Percentiles rank a stretch among this genome's conserved stretches.
Evolutionary conservation across 2,113 vertebrate species (phyloP).

Genomic region (Crotalus horridus): DNA sequence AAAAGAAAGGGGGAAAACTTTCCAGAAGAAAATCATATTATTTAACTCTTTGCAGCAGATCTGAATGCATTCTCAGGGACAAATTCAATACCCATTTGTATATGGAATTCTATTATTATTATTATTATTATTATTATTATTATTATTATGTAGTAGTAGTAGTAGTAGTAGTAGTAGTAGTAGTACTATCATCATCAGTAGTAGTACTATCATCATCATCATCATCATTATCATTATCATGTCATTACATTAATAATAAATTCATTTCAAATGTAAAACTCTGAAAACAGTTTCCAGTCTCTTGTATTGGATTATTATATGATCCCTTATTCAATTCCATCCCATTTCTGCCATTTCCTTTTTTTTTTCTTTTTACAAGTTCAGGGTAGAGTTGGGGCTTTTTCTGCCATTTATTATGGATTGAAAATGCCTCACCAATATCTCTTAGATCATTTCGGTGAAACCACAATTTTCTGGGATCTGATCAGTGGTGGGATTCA

Average conservation of each 20-base stretch:
- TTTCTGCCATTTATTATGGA: neutral
- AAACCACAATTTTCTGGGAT: neutral
- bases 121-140: no score
- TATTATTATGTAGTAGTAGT: no score
- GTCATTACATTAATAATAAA: neutral
- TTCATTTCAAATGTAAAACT: neutral
- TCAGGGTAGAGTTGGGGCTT: neutral
- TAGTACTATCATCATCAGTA: no score
- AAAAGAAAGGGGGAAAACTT: neutral
- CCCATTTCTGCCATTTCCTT: neutral
- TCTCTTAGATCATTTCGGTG: neutral
- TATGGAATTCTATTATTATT: neutral
- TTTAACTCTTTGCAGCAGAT: constrained; percentile 29
- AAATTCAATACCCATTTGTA: constrained; percentile 13
- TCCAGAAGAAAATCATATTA: neutral
- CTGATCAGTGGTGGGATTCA: neutral
- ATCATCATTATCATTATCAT: no score
- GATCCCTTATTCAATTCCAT: neutral
- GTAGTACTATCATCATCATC: no score
- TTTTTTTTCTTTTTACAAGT: neutral
- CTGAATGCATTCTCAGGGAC: neutral
- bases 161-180: no score
- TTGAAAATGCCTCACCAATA: neutral
- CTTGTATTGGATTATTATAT: neutral
- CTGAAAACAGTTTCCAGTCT: neutral